Evolutionary conservation across 2,113 vertebrate species (phyloP).

Genomic region (Apeltes quadracus): DNA sequence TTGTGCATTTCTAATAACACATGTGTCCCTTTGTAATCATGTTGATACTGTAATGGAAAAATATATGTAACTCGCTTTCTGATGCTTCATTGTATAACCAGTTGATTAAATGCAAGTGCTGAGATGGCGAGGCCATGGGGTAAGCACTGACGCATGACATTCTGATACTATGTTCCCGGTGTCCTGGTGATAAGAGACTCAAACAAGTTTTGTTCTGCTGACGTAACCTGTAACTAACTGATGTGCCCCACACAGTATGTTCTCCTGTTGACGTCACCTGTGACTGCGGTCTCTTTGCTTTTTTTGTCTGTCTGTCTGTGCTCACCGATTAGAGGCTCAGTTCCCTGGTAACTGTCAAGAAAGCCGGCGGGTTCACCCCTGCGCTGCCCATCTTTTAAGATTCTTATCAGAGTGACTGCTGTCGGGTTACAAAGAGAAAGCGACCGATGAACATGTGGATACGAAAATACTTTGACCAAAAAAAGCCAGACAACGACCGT

Average conservation of each 20-base stretch:
- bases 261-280: too few relatives aligned
- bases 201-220: too few relatives aligned
- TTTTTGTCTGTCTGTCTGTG: constrained; percentile 7
- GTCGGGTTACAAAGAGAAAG: constrained; percentile 32
- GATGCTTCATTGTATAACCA: too few relatives aligned
- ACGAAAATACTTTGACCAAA: not conserved
- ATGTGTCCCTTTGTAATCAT: not conserved
- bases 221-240: too few relatives aligned
- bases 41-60: too few relatives aligned
- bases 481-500: not conserved
- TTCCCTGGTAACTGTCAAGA: constrained; percentile 42
- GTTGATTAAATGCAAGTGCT: too few relatives aligned
- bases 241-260: too few relatives aligned
- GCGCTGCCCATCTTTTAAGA: constrained; percentile 33
- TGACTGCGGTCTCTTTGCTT: not conserved
- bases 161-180: too few relatives aligned
- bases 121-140: too few relatives aligned
- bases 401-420: constrained; percentile 53
- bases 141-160: too few relatives aligned
- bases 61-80: too few relatives aligned
- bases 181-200: too few relatives aligned
- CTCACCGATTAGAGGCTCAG: constrained; percentile 68
- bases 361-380: constrained; percentile 1
- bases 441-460: not conserved
- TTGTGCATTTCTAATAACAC: not conserved